Evolutionary conservation across 2,113 vertebrate genomes (phyloP), one percentile per base, ranked within the genome.

Genomic region (Empidonax alnorum): DNA sequence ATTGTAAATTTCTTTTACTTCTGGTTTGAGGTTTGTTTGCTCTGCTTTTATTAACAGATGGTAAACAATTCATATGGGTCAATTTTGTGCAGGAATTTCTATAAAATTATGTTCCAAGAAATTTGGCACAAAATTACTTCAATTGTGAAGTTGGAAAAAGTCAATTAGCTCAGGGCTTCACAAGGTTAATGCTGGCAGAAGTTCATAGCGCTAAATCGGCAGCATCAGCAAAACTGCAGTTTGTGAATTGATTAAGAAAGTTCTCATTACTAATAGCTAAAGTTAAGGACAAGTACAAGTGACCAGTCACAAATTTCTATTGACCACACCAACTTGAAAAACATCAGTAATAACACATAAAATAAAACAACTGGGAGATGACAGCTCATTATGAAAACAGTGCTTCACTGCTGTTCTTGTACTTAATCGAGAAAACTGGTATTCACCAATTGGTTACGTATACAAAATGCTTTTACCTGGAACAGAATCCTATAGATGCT

Each of bases 91-190:
- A 93, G 16, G 2, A 78, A 55, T 47, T 41, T 91, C 68, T 75
- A 79, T 37, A 96, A 84, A 92, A 89, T 52, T 90, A 84, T 20
- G 39, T 61, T 78, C 53, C 47, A 87, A 93, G 52, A 89, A 94
- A 84, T 65, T 23, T 88, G 68, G 65, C 84, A 93, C 63, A 88
- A 55, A 93, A 78, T 72, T 87, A 91, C 66, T 91, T 87, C 80
- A 90, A 28, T 84, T 81, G 76, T 87, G 65, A 94, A 94, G 95
- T 19, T 81, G 76, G 75, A 90, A 74, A 62, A 94, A 89, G 76
- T 83, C 76, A 89, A 85, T 96, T 94, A 96, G 72, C 58, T 87
- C 55, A 84, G 46, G 56, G 67, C 61, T 95, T 94, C 83, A 92
- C 24, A 91, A 68, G 56, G 35, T 91, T 90, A 67, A 47, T 0